phyloP scores from a whole-genome alignment of 2,888 invertebrate genomes.

The Uloborus plumipes region DNA sequence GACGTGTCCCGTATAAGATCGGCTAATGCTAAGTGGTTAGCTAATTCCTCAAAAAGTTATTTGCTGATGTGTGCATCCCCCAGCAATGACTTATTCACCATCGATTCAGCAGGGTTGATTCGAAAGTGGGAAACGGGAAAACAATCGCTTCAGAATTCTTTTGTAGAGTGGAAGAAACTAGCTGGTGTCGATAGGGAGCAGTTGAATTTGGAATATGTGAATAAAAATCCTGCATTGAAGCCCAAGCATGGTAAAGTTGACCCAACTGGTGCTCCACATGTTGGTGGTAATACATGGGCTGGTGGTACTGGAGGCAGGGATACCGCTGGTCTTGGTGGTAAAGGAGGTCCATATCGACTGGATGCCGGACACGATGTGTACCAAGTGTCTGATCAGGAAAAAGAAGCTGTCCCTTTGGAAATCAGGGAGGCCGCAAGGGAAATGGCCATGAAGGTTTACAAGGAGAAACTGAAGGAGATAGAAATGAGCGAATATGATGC shows the following conservation, averaged over 20 bases:
- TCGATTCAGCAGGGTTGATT: constrained; percentile 76
- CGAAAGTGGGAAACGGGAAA: constrained; percentile 75
- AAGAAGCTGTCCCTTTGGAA: constrained; percentile 80
- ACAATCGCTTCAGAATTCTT: constrained; percentile 72
- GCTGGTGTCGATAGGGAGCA: constrained; percentile 69
- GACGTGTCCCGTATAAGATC: constrained; percentile 73
- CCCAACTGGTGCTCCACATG: constrained; percentile 90
- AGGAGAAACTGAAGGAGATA: constrained; percentile 87
- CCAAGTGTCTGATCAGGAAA: constrained; percentile 89
- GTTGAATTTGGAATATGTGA: constrained; percentile 73
- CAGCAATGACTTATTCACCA: constrained; percentile 74
- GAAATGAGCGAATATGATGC: constrained; percentile 96
- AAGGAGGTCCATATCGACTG: constrained; percentile 94
- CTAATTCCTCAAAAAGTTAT: constrained; percentile 72
- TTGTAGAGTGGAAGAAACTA: constrained; percentile 74
- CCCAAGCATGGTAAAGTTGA: constrained; percentile 96
- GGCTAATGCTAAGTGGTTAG: constrained; percentile 71
- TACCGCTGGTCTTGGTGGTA: constrained; percentile 95
- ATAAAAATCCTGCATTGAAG: constrained; percentile 78
- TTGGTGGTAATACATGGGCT: constrained; percentile 97
- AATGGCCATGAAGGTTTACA: constrained; percentile 91
- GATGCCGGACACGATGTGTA: constrained; percentile 94
- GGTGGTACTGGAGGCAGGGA: constrained; percentile 88
- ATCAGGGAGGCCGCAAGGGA: constrained; percentile 83
- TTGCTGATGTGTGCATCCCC: constrained; percentile 72